A percentile compares a stretch with the other conserved stretches of the same genome.
Evolutionary conservation across 2,888 invertebrate species (phyloP).

Genomic region (Himalopsyche tibetana): DNA sequence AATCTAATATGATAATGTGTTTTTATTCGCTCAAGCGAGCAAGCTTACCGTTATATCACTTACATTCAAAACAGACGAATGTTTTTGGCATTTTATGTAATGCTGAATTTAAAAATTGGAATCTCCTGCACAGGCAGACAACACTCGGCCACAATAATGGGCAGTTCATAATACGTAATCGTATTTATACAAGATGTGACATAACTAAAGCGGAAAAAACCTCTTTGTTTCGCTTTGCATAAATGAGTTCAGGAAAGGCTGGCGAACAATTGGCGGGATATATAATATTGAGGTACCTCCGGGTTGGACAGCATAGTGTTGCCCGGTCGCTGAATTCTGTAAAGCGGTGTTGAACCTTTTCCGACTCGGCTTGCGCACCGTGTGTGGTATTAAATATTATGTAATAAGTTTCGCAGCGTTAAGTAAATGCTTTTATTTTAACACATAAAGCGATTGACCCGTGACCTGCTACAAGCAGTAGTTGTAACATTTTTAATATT

Average conservation of each 20-base stretch:
- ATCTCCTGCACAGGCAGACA: neutral
- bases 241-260: constrained; percentile 42
- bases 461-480: too few relatives aligned
- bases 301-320: constrained; percentile 16
- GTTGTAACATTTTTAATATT: too few relatives aligned
- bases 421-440: too few relatives aligned
- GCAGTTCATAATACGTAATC: constrained; percentile 39
- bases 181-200: constrained; percentile 11
- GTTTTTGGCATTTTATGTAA: constrained; percentile 38
- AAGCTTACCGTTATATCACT: neutral
- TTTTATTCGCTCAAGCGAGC: neutral
- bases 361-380: too few relatives aligned
- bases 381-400: too few relatives aligned
- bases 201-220: constrained; percentile 42
- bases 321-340: neutral
- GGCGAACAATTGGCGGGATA: constrained; percentile 31
- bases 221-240: constrained; percentile 42
- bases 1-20: neutral
- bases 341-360: too few relatives aligned
- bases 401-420: too few relatives aligned
- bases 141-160: constrained; percentile 1
- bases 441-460: too few relatives aligned
- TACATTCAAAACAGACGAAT: neutral
- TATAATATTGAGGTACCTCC: constrained; percentile 32
- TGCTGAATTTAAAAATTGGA: constrained; percentile 28